Percentiles rank a stretch among this genome's conserved stretches.
phyloP scores from a whole-genome alignment of 2,888 invertebrate species.

The Formica aserva region DNA sequence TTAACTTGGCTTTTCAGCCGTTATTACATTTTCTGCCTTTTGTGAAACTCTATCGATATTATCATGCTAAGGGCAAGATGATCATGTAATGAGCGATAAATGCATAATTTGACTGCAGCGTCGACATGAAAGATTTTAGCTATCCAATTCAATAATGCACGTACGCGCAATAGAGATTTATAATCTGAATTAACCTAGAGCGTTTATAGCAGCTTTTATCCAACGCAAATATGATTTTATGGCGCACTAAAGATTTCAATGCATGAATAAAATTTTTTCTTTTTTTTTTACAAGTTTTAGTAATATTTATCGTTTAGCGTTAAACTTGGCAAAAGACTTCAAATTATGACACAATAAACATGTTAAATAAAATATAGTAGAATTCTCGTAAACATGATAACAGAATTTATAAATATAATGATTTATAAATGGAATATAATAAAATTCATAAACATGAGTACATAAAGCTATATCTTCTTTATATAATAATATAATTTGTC shows the following conservation, averaged over 20 bases:
- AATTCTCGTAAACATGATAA: not conserved
- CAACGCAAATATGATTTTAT: not conserved
- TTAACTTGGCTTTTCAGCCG: conserved; percentile 35
- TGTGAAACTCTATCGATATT: conserved; percentile 41
- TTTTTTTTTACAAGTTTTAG: not conserved
- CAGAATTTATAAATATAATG: not conserved
- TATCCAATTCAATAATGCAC: conserved; percentile 22
- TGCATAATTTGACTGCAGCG: conserved; percentile 50
- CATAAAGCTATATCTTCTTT: not conserved
- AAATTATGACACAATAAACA: conserved; percentile 13
- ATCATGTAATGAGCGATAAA: conserved; percentile 45
- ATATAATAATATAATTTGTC: not conserved
- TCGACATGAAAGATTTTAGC: conserved; percentile 45
- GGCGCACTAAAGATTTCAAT: conserved; percentile 18
- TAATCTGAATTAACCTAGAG: conserved; percentile 28
- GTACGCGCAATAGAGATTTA: conserved; percentile 33
- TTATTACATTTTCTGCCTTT: conserved; percentile 44
- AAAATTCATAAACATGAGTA: not conserved
- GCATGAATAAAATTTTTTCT: conserved; percentile 1
- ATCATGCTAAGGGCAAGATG: conserved; percentile 35
- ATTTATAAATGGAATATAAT: not conserved
- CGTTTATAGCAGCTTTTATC: conserved; percentile 1
- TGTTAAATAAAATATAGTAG: not conserved
- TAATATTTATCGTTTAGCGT: not conserved
- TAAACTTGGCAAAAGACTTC: not conserved